phyloP scores from a whole-genome alignment of 2,797 vertebrate genomes.

The Chromis chromis region DNA sequence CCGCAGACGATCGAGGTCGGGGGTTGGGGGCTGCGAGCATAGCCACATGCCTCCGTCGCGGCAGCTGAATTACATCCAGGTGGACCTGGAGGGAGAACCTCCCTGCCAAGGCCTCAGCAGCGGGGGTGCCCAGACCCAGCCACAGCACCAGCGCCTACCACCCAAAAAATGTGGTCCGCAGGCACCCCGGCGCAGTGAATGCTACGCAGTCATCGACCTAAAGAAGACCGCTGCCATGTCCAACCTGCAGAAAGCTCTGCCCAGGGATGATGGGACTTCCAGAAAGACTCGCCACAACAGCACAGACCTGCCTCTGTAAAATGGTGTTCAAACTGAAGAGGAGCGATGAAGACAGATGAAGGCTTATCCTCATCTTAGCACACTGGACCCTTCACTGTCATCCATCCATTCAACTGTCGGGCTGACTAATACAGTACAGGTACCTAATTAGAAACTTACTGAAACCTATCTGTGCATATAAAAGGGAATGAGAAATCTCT shows the following conservation, averaged over 20 bases:
- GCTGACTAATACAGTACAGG: constrained; percentile 77
- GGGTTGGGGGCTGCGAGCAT: constrained; percentile 82
- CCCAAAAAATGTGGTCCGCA: constrained; percentile 82
- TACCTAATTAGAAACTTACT: constrained; percentile 76
- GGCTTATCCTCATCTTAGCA: constrained; percentile 81
- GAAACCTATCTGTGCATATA: constrained; percentile 66
- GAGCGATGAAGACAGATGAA: constrained; percentile 72
- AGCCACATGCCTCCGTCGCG: constrained; percentile 84
- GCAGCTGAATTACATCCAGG: constrained; percentile 99
- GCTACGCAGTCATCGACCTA: constrained; percentile 97
- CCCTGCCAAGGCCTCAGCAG: constrained; percentile 77
- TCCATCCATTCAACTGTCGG: constrained; percentile 75
- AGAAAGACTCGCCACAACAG: constrained; percentile 99
- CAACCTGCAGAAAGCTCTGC: constrained; percentile 96
- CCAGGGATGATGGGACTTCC: constrained; percentile 95
- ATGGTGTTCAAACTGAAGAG: constrained; percentile 67
- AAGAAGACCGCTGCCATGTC: constrained; percentile 99
- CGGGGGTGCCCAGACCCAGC: constrained; percentile 76
- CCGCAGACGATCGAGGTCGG: constrained; percentile 84
- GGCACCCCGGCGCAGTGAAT: constrained; percentile 88
- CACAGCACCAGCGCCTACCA: constrained; percentile 78
- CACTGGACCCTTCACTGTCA: constrained; percentile 84
- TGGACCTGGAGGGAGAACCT: constrained; percentile 92
- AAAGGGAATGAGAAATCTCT: constrained; percentile 68
- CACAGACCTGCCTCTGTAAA: constrained; percentile 97